Evolutionary conservation across 2,888 invertebrate species (phyloP), one percentile per base, ranked within the genome.

Genomic region (Altica lythri): DNA sequence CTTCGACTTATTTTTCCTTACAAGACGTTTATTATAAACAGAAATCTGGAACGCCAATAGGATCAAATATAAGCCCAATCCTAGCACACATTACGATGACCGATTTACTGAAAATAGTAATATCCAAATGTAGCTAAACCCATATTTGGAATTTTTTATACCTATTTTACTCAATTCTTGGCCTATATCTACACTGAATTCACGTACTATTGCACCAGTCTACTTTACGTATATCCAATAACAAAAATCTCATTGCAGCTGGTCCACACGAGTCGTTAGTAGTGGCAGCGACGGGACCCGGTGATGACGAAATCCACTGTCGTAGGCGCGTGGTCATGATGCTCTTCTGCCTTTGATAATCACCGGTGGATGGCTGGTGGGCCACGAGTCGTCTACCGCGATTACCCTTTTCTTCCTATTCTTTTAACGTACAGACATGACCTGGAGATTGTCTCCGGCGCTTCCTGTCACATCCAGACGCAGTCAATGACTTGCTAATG

Each of bases 391-490:
- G 22, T 6, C 22, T 8, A 5, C 27, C 6, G 4, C 27, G 9
- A 27, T 3, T 27, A 9, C 9, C 2, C 27, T 27, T 2, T 27
- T 27, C 27, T 27, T 27, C 9, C 9, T 27, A 2, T 9, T 27
- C 27, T 2, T 5, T n/a, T n/a, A 9, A 4, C 9, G 27, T 9
- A 27, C 27, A 2, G 27, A 27, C 27, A 27, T n/a, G 9, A 30
- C 9, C 2, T 12, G 13, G 30, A 12, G 30, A 30, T 12, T 30
- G 30, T 30, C 30, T 30, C 30, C 6, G 30, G 13, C 4, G 12
- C 30, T 30, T 30, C 30, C 30, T 30, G 30, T 12, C 30, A 30
- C 12, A 12, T 30, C 10, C 30, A 30, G 30, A 12, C 30, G 30
- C 30, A 12, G 30, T 30, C 30, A 12, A 30, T 30, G 30, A 30